Evolutionary conservation across 2,888 invertebrate genomes (phyloP), one percentile per base, ranked within the genome.

Genomic region (Epirrhoe tristata): DNA sequence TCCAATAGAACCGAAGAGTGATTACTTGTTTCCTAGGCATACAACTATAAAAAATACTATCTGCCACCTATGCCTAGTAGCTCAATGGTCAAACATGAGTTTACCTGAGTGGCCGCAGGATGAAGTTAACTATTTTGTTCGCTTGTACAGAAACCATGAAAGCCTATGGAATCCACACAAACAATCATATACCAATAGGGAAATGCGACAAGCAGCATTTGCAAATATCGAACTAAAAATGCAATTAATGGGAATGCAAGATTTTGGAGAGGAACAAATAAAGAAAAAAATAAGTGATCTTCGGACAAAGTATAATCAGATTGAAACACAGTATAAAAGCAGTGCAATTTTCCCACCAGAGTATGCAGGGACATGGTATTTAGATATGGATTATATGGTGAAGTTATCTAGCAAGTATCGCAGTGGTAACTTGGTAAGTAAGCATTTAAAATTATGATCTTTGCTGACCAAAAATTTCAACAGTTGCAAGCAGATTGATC

Each of bases 111-210:
- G 67, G 67, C 5, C 39, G 12, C 10, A 12, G 0, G 53, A 63
- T n/a, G 53, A 53, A 43, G 10, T 60, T 0, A 12, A 60, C 24
- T 48, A 43, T 34, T 60, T 67, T 54, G 50, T 64, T 7, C 6
- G 43, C 0, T 17, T 67, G 1, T 67, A 60, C 57, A 63, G 36
- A 14, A 54, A 7, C 0, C 50, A 63, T 63, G 60, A 67, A 56
- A 63, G 67, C 32, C 34, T 67, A 43, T 67, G 67, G 67, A 67
- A 64, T 48, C 1, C 14, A 6, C 60, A 17, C n/a, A 34, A 24
- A 10, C 1, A 8, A 10, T 31, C 39, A 12, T 57, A 43, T 10
- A 8, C 0, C 5, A 43, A 17, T 17, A 50, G 10, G 32, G 0
- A 48, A 12, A 17, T 50, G 39, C 31, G 34, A 61, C 43, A 48